Conservation (phyloP, 2,888 invertebrate genomes). For the Neocrepidodera transversa region DNA sequence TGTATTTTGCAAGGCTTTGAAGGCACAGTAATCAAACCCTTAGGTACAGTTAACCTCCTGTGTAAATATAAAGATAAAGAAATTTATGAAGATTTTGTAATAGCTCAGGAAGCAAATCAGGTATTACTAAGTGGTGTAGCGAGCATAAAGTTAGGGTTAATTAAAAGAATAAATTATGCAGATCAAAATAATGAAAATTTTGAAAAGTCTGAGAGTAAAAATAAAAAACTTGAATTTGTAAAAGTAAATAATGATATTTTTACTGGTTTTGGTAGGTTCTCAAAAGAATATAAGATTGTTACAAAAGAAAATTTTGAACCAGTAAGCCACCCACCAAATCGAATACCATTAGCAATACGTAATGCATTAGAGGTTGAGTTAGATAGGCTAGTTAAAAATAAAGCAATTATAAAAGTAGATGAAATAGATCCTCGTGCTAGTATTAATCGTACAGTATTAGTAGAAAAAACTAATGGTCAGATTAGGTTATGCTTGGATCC, state of each 20-base stretch:
- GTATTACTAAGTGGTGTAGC: constrained; percentile 27
- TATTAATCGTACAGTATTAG: background rate
- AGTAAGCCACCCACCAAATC: constrained; percentile 10
- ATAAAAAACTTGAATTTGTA: constrained; percentile 20
- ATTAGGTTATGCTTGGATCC: constrained; percentile 26
- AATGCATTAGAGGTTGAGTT: constrained; percentile 3
- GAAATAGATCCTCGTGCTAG: background rate
- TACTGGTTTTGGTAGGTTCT: constrained; percentile 17
- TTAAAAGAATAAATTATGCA: constrained; percentile 32
- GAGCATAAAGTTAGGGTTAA: constrained; percentile 28
- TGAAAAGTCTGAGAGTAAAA: too few species aligned
- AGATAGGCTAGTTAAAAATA: background rate
- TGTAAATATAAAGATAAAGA: constrained; percentile 21
- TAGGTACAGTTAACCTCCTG: constrained; percentile 31
- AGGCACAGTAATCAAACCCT: constrained; percentile 28
- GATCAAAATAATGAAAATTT: too few species aligned
- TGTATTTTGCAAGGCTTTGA: constrained; percentile 36
- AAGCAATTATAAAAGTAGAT: background rate
- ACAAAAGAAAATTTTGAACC: constrained; percentile 10
- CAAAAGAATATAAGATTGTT: too few species aligned
- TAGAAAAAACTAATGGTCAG: constrained; percentile 20
- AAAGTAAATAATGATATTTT: constrained; percentile 20
- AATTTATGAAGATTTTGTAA: constrained; percentile 36
- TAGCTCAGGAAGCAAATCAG: constrained; percentile 32
- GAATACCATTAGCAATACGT: too few species aligned